Percentiles rank a stretch among this genome's conserved stretches.
phyloP scores from a whole-genome alignment of 2,888 invertebrate genomes.

The Caenorhabditis uteleia region DNA sequence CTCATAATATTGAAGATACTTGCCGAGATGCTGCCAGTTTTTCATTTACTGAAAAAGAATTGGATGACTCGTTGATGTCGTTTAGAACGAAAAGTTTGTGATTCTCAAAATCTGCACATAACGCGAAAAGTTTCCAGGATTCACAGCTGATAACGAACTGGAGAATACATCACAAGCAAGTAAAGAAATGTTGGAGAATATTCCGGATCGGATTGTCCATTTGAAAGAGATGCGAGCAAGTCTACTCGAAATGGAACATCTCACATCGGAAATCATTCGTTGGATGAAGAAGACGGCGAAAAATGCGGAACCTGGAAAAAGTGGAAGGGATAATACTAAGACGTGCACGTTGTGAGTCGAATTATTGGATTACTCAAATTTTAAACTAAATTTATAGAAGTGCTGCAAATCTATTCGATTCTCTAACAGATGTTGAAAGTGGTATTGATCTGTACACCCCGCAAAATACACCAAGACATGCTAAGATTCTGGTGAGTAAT shows the following conservation, averaged over 20 bases:
- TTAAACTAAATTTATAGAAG: background rate
- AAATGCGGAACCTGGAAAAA: constrained; percentile 6
- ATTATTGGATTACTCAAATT: background rate
- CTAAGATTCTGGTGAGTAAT: constrained; percentile 6
- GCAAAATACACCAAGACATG: constrained; percentile 14
- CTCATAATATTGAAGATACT: constrained; percentile 83
- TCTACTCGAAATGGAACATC: constrained; percentile 9
- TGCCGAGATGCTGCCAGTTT: constrained; percentile 63
- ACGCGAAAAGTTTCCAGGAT: background rate
- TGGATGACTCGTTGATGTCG: constrained; percentile 39
- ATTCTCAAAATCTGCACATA: background rate
- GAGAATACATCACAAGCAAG: background rate
- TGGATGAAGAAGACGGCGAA: constrained; percentile 33
- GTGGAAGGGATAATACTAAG: constrained; percentile 12
- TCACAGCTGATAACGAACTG: background rate
- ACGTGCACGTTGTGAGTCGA: constrained; percentile 21
- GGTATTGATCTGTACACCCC: constrained; percentile 34
- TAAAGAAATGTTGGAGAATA: background rate
- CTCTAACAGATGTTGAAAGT: constrained; percentile 16
- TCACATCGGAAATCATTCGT: constrained; percentile 24
- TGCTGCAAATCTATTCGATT: constrained; percentile 9
- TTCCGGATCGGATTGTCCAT: background rate
- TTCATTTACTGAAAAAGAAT: constrained; percentile 59
- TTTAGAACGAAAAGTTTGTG: constrained; percentile 12
- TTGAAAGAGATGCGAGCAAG: constrained; percentile 14